phyloP scores from a whole-genome alignment of 2,113 vertebrate species.

The Ancistrus triradiatus region DNA sequence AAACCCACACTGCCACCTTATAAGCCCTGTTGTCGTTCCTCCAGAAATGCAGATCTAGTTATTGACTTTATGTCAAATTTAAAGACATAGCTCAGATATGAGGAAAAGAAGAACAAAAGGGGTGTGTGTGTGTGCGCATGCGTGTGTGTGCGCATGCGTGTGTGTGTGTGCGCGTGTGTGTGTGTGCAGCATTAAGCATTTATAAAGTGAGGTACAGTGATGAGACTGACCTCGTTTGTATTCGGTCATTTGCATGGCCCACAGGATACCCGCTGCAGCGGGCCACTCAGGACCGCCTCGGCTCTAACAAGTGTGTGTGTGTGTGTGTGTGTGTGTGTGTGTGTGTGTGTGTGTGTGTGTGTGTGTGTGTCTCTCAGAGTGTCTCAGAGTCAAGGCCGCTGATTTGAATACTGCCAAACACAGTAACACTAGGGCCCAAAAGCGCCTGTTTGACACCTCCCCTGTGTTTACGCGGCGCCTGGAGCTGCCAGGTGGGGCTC shows the following conservation, averaged over 20 bases:
- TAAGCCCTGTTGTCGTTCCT: no score
- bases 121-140: not conserved
- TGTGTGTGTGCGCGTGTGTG: conserved; percentile 4
- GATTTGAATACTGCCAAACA: conserved; percentile 71
- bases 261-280: conserved; percentile 54
- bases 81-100: no score
- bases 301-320: no score
- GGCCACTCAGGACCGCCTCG: conserved; percentile 59
- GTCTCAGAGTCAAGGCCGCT: conserved; percentile 68
- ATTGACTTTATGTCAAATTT: no score
- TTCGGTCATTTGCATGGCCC: conserved; percentile 64
- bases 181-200: conserved; percentile 67
- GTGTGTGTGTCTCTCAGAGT: conserved; percentile 36
- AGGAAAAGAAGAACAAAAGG: no score
- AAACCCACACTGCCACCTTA: no score
- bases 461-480: conserved; percentile 52
- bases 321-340: conserved; percentile 49
- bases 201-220: conserved; percentile 61
- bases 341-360: conserved; percentile 39
- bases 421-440: conserved; percentile 57
- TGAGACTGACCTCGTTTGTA: conserved; percentile 68
- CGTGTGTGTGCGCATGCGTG: not conserved
- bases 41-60: no score
- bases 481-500: conserved; percentile 44
- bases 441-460: conserved; percentile 54